Evolutionary conservation across 1,140 invertebrate species (phyloP).

Genomic region (Zaprionus davidi): DNA sequence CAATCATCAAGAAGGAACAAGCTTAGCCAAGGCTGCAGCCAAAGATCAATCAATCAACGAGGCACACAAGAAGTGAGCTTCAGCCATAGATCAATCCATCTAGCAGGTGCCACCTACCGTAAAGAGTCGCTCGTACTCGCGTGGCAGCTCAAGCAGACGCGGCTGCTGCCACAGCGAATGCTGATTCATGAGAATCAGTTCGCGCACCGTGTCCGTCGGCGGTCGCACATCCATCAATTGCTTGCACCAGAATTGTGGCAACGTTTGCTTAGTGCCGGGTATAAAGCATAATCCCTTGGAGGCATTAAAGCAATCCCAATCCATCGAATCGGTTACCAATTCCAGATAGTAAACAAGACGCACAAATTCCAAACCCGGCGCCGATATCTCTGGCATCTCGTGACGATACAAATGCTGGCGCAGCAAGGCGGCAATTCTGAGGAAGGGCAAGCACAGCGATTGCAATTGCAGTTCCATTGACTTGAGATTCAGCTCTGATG

Average conservation of each 20-base stretch:
- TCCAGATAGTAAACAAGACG: constrained; percentile 91
- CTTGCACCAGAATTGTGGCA: constrained; percentile 88
- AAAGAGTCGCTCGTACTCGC: constrained; percentile 96
- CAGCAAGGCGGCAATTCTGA: constrained; percentile 92
- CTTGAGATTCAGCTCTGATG: constrained; percentile 78
- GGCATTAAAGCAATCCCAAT: constrained; percentile 88
- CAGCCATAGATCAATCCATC: no score
- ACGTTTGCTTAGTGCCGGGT: constrained; percentile 84
- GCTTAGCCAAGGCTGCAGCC: no score
- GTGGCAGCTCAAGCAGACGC: constrained; percentile 91
- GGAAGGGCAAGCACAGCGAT: constrained; percentile 91
- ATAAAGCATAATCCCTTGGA: constrained; percentile 88
- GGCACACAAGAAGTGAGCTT: no score
- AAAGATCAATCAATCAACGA: no score
- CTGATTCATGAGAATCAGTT: constrained; percentile 88
- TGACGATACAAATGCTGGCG: constrained; percentile 94
- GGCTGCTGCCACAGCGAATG: constrained; percentile 91
- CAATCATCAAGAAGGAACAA: no score
- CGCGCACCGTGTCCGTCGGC: constrained; percentile 86
- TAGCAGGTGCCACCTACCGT: constrained; percentile 86
- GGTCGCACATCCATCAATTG: constrained; percentile 86
- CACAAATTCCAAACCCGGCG: constrained; percentile 89
- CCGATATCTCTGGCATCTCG: constrained; percentile 89
- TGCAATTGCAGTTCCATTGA: constrained; percentile 88
- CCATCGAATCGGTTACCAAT: constrained; percentile 88